These are phyloP conservation scores for Paraescarpia echinospica DNA, from an alignment of 1,140 invertebrate genomes.

Conservation along the genomic window DNA sequence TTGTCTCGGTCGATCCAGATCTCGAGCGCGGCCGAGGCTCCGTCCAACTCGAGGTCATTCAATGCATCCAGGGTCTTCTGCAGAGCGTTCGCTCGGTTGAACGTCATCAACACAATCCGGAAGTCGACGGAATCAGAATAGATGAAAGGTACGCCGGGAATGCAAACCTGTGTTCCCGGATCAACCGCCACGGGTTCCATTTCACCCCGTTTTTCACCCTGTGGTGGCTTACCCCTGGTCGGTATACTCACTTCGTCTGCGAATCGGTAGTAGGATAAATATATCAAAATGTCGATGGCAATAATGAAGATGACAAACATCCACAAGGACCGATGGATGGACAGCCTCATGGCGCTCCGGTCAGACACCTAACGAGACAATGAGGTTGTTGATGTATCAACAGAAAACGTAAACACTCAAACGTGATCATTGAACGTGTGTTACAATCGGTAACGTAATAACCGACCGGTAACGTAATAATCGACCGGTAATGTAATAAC, in stretches of 20 bases:
- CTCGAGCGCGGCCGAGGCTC: slow-evolving; percentile 36
- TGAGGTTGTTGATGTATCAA: too few species aligned
- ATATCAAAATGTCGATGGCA: neutral
- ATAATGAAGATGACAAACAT: neutral
- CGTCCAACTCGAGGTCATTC: slow-evolving; percentile 13
- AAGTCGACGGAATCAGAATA: slow-evolving; percentile 13
- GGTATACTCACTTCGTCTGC: neutral
- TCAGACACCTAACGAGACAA: neutral
- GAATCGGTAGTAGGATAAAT: neutral
- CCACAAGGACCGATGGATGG: neutral
- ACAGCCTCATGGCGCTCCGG: neutral
- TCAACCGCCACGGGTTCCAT: neutral
- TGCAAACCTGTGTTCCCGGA: neutral
- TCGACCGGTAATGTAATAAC: too few species aligned
- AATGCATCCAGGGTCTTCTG: slow-evolving; percentile 2
- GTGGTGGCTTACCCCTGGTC: too few species aligned
- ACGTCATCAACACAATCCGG: slow-evolving; percentile 20
- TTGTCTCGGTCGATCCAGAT: slow-evolving; percentile 42
- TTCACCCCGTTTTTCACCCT: neutral
- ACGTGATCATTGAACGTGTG: too few species aligned
- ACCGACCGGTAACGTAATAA: too few species aligned
- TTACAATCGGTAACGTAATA: too few species aligned
- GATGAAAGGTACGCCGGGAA: neutral
- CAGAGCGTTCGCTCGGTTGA: neutral
- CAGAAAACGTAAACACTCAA: too few species aligned